Conservation (phyloP, 2,797 vertebrate genomes). For the Hoplostethus atlanticus region DNA sequence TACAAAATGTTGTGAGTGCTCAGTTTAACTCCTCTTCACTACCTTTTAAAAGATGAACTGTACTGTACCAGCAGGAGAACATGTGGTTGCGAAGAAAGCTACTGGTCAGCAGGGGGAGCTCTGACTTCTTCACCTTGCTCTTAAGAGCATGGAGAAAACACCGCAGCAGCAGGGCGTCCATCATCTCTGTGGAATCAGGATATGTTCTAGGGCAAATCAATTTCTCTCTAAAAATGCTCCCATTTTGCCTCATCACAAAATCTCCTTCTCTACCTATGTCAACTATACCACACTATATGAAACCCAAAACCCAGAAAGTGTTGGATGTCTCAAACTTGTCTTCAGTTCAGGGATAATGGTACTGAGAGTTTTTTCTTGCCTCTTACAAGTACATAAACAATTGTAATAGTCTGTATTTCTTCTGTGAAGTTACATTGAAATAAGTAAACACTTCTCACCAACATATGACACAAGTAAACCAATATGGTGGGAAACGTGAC, state of each 20-base stretch:
- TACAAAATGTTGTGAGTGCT: neutral
- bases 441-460: neutral
- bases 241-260: neutral
- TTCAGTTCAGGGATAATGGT: neutral
- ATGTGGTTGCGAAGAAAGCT: constrained; percentile 94
- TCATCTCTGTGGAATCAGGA: constrained; percentile 86
- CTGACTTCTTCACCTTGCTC: constrained; percentile 92
- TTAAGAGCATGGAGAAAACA: constrained; percentile 96
- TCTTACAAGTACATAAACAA: constrained; percentile 9
- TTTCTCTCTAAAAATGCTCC: constrained; percentile 14
- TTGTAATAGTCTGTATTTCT: neutral
- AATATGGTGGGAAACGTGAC: neutral
- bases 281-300: constrained; percentile 12
- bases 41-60: neutral
- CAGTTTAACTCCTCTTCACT: neutral
- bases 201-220: constrained; percentile 32
- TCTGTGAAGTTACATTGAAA: neutral
- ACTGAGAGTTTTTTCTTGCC: neutral
- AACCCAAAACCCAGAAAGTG: neutral
- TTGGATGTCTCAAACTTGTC: constrained; percentile 1
- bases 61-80: constrained; percentile 93
- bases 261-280: neutral
- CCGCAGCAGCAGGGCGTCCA: constrained; percentile 91
- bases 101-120: constrained; percentile 95
- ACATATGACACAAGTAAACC: neutral